These are phyloP conservation scores for Choloepus didactylus DNA, from an alignment of 2,797 vertebrate genomes.

Conservation along the genomic window DNA sequence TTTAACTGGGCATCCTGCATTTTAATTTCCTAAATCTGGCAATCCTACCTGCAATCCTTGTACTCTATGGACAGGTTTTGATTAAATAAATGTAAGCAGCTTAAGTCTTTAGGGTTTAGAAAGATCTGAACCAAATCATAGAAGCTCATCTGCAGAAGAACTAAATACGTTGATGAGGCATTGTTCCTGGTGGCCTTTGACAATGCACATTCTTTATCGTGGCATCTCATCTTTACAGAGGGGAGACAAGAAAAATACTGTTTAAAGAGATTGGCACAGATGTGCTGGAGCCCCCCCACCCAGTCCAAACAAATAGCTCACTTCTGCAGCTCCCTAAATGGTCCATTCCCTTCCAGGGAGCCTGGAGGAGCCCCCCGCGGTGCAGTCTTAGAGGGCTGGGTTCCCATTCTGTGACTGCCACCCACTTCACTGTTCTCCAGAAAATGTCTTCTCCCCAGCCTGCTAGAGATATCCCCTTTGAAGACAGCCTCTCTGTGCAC, in stretches of 20 bases:
- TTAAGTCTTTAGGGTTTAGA: not conserved
- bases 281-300: no score
- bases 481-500: no score
- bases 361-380: not conserved
- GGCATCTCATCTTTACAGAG: fast-evolving
- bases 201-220: fast-evolving
- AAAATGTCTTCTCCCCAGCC: not conserved
- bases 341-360: not conserved
- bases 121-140: not conserved
- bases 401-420: no score
- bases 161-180: fast-evolving
- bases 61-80: not conserved
- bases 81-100: not conserved
- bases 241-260: fast-evolving
- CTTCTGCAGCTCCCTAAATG: no score
- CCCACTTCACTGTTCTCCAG: not conserved
- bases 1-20: not conserved
- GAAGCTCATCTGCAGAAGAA: not conserved
- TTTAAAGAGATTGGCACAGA: no score
- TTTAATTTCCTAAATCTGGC: not conserved
- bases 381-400: no score
- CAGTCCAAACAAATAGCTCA: no score
- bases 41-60: not conserved
- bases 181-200: not conserved
- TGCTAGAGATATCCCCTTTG: fast-evolving